phyloP scores from a whole-genome alignment of 2,888 invertebrate genomes.

The Epinotia nisella region DNA sequence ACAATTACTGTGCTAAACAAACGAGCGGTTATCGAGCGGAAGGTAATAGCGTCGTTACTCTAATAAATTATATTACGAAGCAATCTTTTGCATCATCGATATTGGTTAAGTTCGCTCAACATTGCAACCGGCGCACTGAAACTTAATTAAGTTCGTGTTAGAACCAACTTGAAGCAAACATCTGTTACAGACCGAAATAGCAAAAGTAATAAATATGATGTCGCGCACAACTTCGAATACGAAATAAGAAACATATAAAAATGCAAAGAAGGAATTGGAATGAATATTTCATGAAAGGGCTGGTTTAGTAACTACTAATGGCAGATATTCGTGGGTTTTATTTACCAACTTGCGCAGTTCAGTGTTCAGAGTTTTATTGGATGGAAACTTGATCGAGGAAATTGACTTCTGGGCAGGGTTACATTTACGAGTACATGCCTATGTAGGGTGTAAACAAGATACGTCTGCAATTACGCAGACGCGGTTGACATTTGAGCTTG shows the following conservation, averaged over 20 bases:
- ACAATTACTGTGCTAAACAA: conserved; percentile 68
- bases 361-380: conserved; percentile 15
- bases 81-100: conserved; percentile 40
- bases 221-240: conserved; percentile 56
- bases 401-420: conserved; percentile 51
- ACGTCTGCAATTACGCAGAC: conserved; percentile 67
- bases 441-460: conserved; percentile 63
- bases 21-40: conserved; percentile 62
- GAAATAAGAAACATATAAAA: conserved; percentile 60
- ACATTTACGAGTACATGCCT: conserved; percentile 50
- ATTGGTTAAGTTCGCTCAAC: conserved; percentile 32
- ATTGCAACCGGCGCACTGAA: conserved; percentile 36
- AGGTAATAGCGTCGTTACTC: conserved; percentile 53
- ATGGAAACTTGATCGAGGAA: conserved; percentile 29
- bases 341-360: conserved; percentile 12
- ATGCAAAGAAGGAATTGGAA: conserved; percentile 59
- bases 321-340: conserved; percentile 48
- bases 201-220: conserved; percentile 56
- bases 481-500: conserved; percentile 75
- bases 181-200: conserved; percentile 46
- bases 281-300: conserved; percentile 63
- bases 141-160: conserved; percentile 40
- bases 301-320: conserved; percentile 49
- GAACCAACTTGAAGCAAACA: conserved; percentile 43
- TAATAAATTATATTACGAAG: conserved; percentile 43